Percentiles rank a stretch among this genome's conserved stretches.
Evolutionary conservation across 1,140 invertebrate species (phyloP).

Genomic region (Brachionus sp.): DNA sequence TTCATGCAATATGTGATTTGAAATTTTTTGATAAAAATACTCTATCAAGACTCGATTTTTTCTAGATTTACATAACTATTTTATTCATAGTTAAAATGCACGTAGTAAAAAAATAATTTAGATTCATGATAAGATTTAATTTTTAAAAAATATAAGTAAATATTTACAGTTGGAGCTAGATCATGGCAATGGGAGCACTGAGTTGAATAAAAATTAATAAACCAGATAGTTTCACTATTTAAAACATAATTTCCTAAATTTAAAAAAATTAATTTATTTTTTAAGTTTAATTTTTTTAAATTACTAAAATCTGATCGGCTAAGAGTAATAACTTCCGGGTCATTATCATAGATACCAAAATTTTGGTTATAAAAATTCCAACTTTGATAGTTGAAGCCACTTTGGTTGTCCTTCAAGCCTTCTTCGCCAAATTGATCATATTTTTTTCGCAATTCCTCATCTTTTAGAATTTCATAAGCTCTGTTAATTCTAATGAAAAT

Average conservation of each 20-base stretch:
- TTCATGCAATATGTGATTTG: neutral
- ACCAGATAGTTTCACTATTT: slow-evolving; percentile 44
- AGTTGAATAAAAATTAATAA: slow-evolving; percentile 46
- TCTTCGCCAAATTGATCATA: slow-evolving; percentile 78
- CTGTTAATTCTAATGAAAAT: slow-evolving; percentile 73
- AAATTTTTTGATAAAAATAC: neutral
- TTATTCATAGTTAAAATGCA: neutral
- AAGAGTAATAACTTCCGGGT: slow-evolving; percentile 74
- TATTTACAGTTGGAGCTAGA: slow-evolving; percentile 64
- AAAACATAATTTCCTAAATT: neutral
- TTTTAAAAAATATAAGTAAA: neutral
- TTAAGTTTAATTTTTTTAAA: slow-evolving; percentile 47
- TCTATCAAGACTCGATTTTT: neutral
- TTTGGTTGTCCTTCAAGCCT: slow-evolving; percentile 64
- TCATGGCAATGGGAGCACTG: slow-evolving; percentile 71
- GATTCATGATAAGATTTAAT: neutral
- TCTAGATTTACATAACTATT: neutral
- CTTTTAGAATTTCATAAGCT: slow-evolving; percentile 79
- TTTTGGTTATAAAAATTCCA: slow-evolving; percentile 78
- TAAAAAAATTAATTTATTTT: neutral
- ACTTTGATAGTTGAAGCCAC: slow-evolving; percentile 67
- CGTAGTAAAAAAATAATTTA: neutral
- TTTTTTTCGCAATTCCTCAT: slow-evolving; percentile 71
- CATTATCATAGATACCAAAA: slow-evolving; percentile 82
- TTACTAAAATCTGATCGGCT: slow-evolving; percentile 72